These are phyloP conservation scores for Pangasius djambal DNA, from an alignment of 2,797 vertebrate genomes.

Conservation along the genomic window DNA sequence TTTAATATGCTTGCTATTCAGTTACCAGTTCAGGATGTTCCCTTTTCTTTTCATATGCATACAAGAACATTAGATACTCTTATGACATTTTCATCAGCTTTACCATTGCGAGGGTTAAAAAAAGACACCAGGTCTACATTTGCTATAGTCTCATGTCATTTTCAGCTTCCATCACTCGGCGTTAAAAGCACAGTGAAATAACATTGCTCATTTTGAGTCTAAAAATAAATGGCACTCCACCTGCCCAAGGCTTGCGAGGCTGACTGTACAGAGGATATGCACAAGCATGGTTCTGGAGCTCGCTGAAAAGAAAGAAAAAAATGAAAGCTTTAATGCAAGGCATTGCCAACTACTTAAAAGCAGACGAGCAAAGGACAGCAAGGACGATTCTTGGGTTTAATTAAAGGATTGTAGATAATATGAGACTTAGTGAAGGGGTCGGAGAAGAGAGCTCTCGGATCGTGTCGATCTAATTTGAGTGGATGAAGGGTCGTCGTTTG, in stretches of 20 bases:
- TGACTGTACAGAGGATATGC: slow-evolving; percentile 28
- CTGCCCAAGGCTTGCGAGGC: slow-evolving; percentile 17
- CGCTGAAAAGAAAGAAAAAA: not conserved
- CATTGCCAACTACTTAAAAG: slow-evolving; percentile 37
- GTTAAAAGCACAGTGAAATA: slow-evolving; percentile 13
- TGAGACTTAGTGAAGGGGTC: slow-evolving; percentile 12
- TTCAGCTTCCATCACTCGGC: not conserved
- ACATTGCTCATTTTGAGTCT: slow-evolving; percentile 25
- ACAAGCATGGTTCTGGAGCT: not conserved
- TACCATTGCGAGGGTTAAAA: no score
- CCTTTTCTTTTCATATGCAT: not conserved
- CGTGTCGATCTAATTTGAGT: slow-evolving; percentile 36
- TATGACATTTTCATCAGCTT: not conserved
- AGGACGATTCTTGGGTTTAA: slow-evolving; percentile 30
- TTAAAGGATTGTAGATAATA: slow-evolving; percentile 35
- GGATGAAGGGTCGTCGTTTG: slow-evolving; percentile 43
- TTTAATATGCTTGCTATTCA: not conserved
- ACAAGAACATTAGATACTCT: not conserved
- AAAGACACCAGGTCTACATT: not conserved
- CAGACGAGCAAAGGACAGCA: slow-evolving; percentile 32
- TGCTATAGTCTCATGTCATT: not conserved
- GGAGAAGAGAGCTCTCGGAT: slow-evolving; percentile 26
- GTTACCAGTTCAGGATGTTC: not conserved
- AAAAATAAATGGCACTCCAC: slow-evolving; percentile 44
- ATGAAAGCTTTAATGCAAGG: not conserved